A percentile compares a stretch with the other conserved stretches of the same genome.
Evolutionary conservation across 1,140 invertebrate species (phyloP).

Genomic region (Marisa cornuarietis): DNA sequence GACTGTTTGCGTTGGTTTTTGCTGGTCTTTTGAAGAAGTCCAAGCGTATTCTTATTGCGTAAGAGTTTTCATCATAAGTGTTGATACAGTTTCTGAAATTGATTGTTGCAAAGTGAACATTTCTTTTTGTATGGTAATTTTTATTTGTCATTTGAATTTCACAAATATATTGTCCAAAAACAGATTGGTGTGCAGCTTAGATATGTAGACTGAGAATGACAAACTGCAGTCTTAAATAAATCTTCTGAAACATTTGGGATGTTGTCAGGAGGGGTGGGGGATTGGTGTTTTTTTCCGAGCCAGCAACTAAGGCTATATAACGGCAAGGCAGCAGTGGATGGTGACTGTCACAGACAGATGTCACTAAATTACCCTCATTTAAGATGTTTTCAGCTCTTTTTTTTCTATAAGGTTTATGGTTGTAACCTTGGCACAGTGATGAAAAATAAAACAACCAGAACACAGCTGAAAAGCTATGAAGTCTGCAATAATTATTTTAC

Average conservation of each 20-base stretch:
- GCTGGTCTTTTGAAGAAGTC: slow-evolving; percentile 47
- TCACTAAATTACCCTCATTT: not conserved
- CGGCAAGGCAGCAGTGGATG: not conserved
- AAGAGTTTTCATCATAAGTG: slow-evolving; percentile 13
- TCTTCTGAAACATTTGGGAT: too few species aligned
- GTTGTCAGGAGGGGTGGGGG: not conserved
- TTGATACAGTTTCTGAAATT: slow-evolving; percentile 2
- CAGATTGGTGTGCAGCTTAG: slow-evolving; percentile 14
- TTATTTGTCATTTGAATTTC: not conserved
- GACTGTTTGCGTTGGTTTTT: slow-evolving; percentile 34
- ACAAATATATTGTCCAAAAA: not conserved
- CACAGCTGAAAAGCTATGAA: too few species aligned
- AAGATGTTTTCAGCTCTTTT: not conserved
- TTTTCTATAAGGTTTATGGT: not conserved
- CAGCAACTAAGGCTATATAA: too few species aligned
- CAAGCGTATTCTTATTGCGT: slow-evolving; percentile 46
- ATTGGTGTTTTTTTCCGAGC: too few species aligned
- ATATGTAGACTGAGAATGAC: not conserved
- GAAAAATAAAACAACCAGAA: too few species aligned
- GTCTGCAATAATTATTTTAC: too few species aligned
- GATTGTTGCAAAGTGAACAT: not conserved
- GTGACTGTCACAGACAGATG: not conserved
- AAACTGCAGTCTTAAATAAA: not conserved
- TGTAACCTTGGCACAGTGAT: too few species aligned
- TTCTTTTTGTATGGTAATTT: not conserved